Conservation (phyloP, 2,888 invertebrate genomes). For the Orchesella flavescens region DNA sequence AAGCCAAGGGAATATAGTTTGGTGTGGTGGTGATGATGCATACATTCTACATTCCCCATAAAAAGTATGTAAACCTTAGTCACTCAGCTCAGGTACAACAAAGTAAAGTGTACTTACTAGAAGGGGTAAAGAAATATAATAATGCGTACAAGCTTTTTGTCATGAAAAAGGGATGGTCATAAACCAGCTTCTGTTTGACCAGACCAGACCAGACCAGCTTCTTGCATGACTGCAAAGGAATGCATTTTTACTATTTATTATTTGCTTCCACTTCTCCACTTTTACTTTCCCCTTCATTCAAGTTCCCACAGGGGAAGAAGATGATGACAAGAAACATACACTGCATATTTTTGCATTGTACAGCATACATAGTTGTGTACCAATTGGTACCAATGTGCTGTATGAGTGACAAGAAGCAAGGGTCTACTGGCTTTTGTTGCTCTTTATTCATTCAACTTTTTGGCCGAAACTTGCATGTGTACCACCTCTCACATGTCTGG, state of each 20-base stretch:
- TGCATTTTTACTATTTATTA: background rate
- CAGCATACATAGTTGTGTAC: no score
- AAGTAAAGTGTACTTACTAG: no score
- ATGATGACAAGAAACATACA: conserved; percentile 20
- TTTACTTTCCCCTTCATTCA: conserved; percentile 60
- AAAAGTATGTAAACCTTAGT: no score
- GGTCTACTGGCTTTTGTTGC: background rate
- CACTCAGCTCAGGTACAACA: no score
- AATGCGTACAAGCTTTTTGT: no score
- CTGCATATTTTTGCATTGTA: background rate
- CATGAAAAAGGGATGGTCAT: conserved; percentile 17
- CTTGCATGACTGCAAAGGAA: conserved; percentile 1
- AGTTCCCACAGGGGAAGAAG: conserved; percentile 42
- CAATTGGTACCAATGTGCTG: no score
- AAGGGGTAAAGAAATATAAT: no score
- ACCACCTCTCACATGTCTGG: background rate
- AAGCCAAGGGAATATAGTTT: no score
- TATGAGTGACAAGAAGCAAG: background rate
- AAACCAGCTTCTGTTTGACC: conserved; percentile 33
- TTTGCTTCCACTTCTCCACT: background rate
- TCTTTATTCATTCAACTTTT: background rate
- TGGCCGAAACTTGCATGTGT: background rate
- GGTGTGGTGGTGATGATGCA: no score
- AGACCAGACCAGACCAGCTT: conserved; percentile 12
- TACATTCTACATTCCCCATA: no score